phyloP scores from a whole-genome alignment of 2,113 vertebrate species.

The Pan paniscus region DNA sequence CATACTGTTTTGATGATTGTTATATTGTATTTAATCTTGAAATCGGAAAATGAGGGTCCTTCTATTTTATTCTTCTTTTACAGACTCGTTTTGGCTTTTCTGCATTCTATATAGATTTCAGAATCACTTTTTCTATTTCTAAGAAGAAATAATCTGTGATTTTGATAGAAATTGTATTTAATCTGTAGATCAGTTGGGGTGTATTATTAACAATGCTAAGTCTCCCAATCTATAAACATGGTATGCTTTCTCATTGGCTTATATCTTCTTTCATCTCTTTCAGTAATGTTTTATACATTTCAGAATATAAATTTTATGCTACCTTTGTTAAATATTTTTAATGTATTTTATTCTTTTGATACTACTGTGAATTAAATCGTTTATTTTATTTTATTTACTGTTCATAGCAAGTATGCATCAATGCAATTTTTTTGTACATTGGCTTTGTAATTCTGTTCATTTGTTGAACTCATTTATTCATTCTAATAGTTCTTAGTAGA shows the following conservation, averaged over 20 bases:
- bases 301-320: neutral
- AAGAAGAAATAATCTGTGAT: neutral
- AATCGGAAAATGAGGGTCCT: neutral
- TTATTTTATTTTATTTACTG: neutral
- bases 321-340: neutral
- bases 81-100: neutral
- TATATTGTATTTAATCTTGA: neutral
- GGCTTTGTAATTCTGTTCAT: neutral
- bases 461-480: neutral
- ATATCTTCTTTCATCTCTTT: neutral
- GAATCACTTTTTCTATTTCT: neutral
- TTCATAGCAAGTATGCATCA: neutral
- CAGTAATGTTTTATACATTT: neutral
- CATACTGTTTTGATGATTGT: neutral
- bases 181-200: neutral
- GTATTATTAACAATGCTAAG: neutral
- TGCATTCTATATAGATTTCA: neutral
- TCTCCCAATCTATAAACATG: neutral
- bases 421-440: neutral
- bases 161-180: neutral
- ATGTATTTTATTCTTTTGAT: neutral
- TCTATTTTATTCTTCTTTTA: neutral
- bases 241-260: neutral
- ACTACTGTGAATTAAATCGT: neutral
- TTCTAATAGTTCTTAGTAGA: neutral